Evolutionary conservation across 2,888 invertebrate genomes (phyloP), one percentile per base, ranked within the genome.

Genomic region (Patella pellucida): DNA sequence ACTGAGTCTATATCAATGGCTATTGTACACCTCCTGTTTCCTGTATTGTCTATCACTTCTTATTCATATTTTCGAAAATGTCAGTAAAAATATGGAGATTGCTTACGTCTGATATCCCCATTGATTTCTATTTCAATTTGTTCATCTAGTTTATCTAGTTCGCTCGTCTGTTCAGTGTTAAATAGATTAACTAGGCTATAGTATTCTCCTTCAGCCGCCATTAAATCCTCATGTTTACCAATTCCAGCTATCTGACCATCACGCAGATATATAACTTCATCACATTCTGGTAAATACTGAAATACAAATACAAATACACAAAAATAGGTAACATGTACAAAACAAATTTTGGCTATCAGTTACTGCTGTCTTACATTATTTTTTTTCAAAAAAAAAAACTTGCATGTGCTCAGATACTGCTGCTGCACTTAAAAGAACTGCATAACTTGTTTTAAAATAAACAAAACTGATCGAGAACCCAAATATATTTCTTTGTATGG

Each of bases 241-340:
- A 91, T 89, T 80, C 93, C 93, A 3, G 91, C 89, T 41, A 94
- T 92, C 76, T 88, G 86, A 0, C 94, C 94, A 69, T 92, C 92
- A 73, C 92, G 92, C 91, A 94, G 90, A 78, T 93, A 92, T 54
- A 93, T 88, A 52, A 94, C 92, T 76, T 92, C 91, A 88, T 94
- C 93, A 87, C 94, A 94, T 72, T 92, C 90, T 76, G 91, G 91
- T 75, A 94, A 86, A 88, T 93, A 93, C 93, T 94, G 86, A 27
- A 87, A 81, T 16, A 68, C 16, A 27, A 87, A 81, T 16, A 68
- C 16, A 68, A 69, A 70, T 41, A 41, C 7, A 75, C 12, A 62
- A 52, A n/a, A 27, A 52, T 68, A 3, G 9, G 52, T 31, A n/a
- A 72, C 16, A 50, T 54, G 15, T n/a, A n/a, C n/a, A n/a, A n/a